Evolutionary conservation across 2,888 invertebrate species (phyloP), one percentile per base, ranked within the genome.

Genomic region (Dasysyrphus tricinctus): DNA sequence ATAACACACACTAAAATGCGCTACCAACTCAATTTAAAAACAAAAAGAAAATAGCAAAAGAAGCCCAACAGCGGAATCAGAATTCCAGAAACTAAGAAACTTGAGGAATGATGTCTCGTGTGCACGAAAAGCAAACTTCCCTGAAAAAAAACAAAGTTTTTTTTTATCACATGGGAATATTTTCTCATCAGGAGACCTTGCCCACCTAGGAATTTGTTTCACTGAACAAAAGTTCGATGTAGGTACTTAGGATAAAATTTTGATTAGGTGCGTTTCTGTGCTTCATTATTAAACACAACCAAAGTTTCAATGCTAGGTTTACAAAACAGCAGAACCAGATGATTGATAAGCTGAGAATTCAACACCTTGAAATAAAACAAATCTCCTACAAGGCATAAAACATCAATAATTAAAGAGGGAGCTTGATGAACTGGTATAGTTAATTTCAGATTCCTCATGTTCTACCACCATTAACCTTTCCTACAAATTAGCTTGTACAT

Each of bases 331-430:
- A 24, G 12, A 11, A 19, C 6, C 24, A 12, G 37, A 59, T 19
- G 37, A 59, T 61, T 61, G 61, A 61, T 14, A 3, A 61, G 24
- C 19, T 61, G 39, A 61, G 14, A 39, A 42, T 19, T 61, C 7
- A 61, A 37, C 39, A 39, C 39, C 37, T 61, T 14, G 9, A 32
- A 54, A 29, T 14, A 29, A 32, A 7, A 24, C 24, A 24, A 24
- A 24, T 24, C 24, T 1, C 24, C 24, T 24, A 24, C 24, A 24
- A 24, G 24, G 11, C 0, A 54, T 14, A 54, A 2, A 12, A 14
- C 56, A 16, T 57, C 9, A 57, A 34, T 16, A 34, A 57, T 57
- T 57, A 34, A 57, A 34, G n/a, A n/a, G n/a, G 8, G 2, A 11
- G n/a, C 56, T 14, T 51, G 12, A 24, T 29, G 24, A 29, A 6